phyloP scores from a whole-genome alignment of 2,888 invertebrate genomes.

The Drosophila borborema region DNA sequence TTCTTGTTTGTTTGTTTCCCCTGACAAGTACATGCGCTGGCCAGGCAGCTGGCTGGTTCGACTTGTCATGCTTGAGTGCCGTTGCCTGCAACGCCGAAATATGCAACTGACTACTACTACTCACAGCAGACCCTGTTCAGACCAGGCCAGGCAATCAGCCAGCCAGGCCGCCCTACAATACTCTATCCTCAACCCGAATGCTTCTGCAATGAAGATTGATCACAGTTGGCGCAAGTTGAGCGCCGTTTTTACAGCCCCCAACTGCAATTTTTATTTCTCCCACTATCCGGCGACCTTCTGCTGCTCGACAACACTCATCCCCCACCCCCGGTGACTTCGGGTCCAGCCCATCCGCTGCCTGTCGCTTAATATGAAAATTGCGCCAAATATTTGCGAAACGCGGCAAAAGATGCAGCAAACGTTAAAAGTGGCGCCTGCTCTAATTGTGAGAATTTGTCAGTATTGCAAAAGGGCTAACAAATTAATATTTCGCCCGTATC shows the following conservation, averaged over 20 bases:
- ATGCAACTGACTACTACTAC: slow-evolving; percentile 42
- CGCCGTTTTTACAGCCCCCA: slow-evolving; percentile 59
- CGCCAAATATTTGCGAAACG: slow-evolving; percentile 70
- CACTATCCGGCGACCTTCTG: slow-evolving; percentile 57
- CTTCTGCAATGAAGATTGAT: slow-evolving; percentile 72
- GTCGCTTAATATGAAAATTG: slow-evolving; percentile 79
- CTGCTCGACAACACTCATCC: slow-evolving; percentile 7
- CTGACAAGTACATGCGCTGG: slow-evolving; percentile 42
- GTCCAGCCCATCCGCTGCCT: slow-evolving; percentile 20
- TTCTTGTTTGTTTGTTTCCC: slow-evolving; percentile 41
- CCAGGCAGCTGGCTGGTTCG: not conserved
- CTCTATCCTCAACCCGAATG: not conserved
- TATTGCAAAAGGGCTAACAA: slow-evolving; percentile 50
- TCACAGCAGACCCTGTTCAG: not conserved
- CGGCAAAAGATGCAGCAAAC: slow-evolving; percentile 36
- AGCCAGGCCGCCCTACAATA: not conserved
- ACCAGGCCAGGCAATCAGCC: not conserved
- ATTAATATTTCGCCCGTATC: slow-evolving; percentile 45
- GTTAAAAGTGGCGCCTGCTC: slow-evolving; percentile 46
- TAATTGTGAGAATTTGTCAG: slow-evolving; percentile 77
- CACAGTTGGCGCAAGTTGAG: slow-evolving; percentile 70
- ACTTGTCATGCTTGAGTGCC: slow-evolving; percentile 50
- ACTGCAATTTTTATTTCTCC: slow-evolving; percentile 73
- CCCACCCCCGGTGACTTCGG: not conserved
- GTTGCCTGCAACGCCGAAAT: slow-evolving; percentile 45